A percentile compares a stretch with the other conserved stretches of the same genome.
Evolutionary conservation across 2,888 invertebrate species (phyloP).

Genomic region (Aethes cnicana): DNA sequence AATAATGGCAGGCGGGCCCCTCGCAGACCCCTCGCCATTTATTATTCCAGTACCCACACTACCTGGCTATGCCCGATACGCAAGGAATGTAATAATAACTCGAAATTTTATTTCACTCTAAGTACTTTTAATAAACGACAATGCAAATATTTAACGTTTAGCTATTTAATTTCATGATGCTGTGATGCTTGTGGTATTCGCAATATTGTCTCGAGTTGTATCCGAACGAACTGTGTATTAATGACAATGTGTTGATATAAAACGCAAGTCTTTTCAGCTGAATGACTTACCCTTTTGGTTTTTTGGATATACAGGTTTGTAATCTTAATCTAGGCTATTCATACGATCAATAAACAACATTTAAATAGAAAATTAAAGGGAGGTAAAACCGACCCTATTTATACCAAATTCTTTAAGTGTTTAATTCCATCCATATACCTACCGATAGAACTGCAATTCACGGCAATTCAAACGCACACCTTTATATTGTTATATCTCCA

Average conservation of each 20-base stretch:
- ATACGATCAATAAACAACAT: constrained; percentile 37
- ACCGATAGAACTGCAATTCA: constrained; percentile 61
- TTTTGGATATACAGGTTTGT: no score
- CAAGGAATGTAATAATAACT: constrained; percentile 31
- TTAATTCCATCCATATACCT: no score
- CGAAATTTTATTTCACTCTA: constrained; percentile 29
- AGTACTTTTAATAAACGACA: constrained; percentile 31
- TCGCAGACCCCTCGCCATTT: constrained; percentile 74
- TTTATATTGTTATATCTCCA: constrained; percentile 79
- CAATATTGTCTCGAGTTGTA: constrained; percentile 6
- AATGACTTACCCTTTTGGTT: no score
- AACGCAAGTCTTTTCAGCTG: no score
- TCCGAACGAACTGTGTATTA: no score
- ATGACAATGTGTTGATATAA: no score
- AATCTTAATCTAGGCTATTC: no score
- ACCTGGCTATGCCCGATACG: constrained; percentile 31
- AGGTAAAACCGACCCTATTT: no score
- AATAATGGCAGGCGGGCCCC: constrained; percentile 77
- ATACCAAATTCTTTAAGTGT: no score
- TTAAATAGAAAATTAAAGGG: constrained; percentile 34
- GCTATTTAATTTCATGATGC: constrained; percentile 27
- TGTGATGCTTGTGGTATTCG: constrained; percentile 22
- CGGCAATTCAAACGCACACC: constrained; percentile 72
- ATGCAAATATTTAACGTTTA: constrained; percentile 28
- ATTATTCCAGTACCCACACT: constrained; percentile 62